phyloP scores from a whole-genome alignment of 1,140 invertebrate species.

The Heliconius eleuchia region DNA sequence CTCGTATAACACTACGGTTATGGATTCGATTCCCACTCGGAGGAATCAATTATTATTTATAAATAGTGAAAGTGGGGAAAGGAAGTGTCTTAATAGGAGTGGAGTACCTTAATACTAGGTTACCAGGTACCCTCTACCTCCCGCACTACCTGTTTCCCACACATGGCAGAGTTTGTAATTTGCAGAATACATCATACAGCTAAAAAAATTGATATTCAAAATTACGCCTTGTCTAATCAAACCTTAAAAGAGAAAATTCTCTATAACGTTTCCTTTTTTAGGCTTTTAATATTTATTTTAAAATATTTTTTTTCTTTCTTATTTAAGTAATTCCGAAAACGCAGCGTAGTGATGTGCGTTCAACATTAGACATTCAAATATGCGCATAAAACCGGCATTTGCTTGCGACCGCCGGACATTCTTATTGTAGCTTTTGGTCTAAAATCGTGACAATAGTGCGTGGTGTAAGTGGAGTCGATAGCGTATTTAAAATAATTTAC shows the following conservation, averaged over 20 bases:
- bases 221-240: neutral
- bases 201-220: too few species aligned
- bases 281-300: slow-evolving; percentile 13
- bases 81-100: too few species aligned
- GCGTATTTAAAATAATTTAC: neutral
- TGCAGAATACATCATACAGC: too few species aligned
- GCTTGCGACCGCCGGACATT: slow-evolving; percentile 60
- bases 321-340: slow-evolving; percentile 13
- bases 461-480: slow-evolving; percentile 36
- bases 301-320: neutral
- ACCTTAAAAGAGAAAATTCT: neutral
- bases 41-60: too few species aligned
- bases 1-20: too few species aligned
- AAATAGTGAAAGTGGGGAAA: too few species aligned
- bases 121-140: too few species aligned
- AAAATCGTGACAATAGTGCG: slow-evolving; percentile 65
- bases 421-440: slow-evolving; percentile 66
- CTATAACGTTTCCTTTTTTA: neutral
- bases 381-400: slow-evolving; percentile 63
- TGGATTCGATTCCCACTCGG: too few species aligned
- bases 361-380: slow-evolving; percentile 63
- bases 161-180: too few species aligned
- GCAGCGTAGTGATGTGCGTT: slow-evolving; percentile 17
- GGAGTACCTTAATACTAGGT: too few species aligned
- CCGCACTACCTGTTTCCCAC: too few species aligned